Evolutionary conservation across 2,888 invertebrate genomes (phyloP), one percentile per base, ranked within the genome.

Genomic region (Mycalesis mineus): DNA sequence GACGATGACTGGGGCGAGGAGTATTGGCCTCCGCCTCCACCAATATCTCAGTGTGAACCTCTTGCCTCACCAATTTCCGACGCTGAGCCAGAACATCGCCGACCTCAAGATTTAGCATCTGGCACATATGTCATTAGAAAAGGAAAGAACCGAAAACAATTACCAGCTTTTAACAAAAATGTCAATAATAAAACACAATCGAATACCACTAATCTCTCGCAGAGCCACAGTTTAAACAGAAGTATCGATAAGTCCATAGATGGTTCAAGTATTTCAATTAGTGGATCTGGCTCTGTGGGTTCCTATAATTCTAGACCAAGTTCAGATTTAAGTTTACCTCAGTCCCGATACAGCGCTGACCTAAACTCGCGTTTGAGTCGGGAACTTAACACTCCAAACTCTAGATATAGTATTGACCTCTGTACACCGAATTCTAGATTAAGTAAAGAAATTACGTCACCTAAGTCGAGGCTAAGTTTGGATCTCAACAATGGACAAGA

Each of bases 111-210:
- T 62, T 67, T 83, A 41, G 80, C 84, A 2, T 82, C 92, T 62
- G 95, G 95, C 31, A 96, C 96, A n/a, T 96, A 96, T 74, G 93
- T 96, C 39, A 94, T 96, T 61, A 90, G 96, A 44, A 92, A 94
- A 63, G 94, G 95, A 49, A 92, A 94, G 71, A 93, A 93, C 66
- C 86, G 94, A 48, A 93, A 93, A 74, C 91, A 93, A 53, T 78
- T 95, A 66, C 92, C 92, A 3, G 92, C 91, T 64, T 87, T 91
- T 68, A 84, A 83, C 65, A 91, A 91, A 71, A 91, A 90, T 50
- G 80, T 91, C 11, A 80, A 80, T 22, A 92, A 89, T 65, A 90
- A 89, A 72, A 73, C 80, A 61, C 65, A 63, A 55, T 67, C 74
- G 17, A 84, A 77, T 56, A 65, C 79, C 1, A 78, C 69, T 62